A percentile compares a stretch with the other conserved stretches of the same genome.
Conservation (phyloP, 1,140 invertebrate genomes). For the Leptopilina clavipes region DNA sequence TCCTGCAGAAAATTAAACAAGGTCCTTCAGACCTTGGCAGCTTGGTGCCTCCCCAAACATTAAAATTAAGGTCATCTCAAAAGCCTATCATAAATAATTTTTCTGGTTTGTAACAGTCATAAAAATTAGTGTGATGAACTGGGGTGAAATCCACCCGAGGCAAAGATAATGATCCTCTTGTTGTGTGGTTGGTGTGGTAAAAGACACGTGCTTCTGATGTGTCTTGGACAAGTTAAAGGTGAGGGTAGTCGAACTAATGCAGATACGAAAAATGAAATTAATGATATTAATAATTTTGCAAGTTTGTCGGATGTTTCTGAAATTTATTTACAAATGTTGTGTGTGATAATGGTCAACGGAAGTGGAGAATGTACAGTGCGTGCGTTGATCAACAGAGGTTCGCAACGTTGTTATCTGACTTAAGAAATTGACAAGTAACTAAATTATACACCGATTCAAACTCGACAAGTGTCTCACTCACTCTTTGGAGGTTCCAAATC, state of each 20-base stretch:
- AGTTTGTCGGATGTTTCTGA: slow-evolving; percentile 37
- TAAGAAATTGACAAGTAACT: slow-evolving; percentile 19
- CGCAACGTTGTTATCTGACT: slow-evolving; percentile 42
- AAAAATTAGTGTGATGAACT: too few species aligned
- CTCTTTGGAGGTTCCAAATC: slow-evolving; percentile 45
- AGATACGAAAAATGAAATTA: background rate
- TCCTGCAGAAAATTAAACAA: too few species aligned
- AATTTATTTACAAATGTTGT: slow-evolving; percentile 46
- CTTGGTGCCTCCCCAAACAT: too few species aligned
- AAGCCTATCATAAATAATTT: too few species aligned
- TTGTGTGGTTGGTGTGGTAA: slow-evolving; percentile 34
- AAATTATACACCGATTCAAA: slow-evolving; percentile 34
- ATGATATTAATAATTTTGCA: slow-evolving; percentile 32
- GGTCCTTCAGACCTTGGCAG: too few species aligned
- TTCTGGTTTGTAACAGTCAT: too few species aligned
- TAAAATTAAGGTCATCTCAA: too few species aligned
- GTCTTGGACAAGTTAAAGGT: slow-evolving; percentile 22
- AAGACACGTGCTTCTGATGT: slow-evolving; percentile 41
- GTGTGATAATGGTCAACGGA: slow-evolving; percentile 34
- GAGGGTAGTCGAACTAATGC: background rate
- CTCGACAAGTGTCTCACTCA: slow-evolving; percentile 39
- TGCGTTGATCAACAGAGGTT: slow-evolving; percentile 42
- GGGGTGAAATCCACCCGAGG: too few species aligned
- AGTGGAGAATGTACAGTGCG: slow-evolving; percentile 31
- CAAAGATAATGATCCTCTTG: too few species aligned